phyloP scores from a whole-genome alignment of 2,113 vertebrate species.

The Pycnonotus jocosus region DNA sequence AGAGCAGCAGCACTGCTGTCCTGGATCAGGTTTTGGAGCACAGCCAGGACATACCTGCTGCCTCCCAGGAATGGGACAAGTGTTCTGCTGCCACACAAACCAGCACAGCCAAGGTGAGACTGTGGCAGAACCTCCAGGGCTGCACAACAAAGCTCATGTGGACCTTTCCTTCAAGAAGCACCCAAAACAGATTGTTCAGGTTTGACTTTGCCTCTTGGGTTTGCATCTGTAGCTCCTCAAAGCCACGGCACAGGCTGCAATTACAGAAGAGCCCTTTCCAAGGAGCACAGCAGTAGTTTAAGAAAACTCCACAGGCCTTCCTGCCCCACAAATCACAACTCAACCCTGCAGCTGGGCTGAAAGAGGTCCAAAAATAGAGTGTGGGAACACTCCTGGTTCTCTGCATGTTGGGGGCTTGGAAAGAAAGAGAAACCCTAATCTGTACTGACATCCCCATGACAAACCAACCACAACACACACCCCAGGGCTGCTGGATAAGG shows the following conservation, averaged over 20 bases:
- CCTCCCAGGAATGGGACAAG: background rate
- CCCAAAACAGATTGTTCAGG: background rate
- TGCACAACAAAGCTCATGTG: accelerated
- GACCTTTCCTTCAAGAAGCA: background rate
- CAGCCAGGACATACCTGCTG: background rate
- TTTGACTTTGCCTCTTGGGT: background rate
- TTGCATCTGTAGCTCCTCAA: background rate
- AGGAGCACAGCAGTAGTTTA: background rate
- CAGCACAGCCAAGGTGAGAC: background rate
- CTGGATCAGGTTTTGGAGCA: background rate
- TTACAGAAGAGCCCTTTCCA: background rate
- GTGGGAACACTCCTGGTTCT: background rate
- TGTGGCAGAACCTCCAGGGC: accelerated
- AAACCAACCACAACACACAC: background rate
- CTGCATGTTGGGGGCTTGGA: background rate
- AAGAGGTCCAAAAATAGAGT: background rate
- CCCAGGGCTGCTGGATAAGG: background rate
- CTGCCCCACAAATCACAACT: conserved; percentile 29
- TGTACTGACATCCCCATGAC: background rate
- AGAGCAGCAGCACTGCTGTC: background rate
- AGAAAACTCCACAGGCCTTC: background rate
- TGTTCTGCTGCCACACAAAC: background rate
- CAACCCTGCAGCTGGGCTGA: background rate
- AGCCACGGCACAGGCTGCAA: background rate
- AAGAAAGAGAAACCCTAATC: background rate